A percentile compares a stretch with the other conserved stretches of the same genome.
phyloP scores from a whole-genome alignment of 2,797 vertebrate genomes.

The Chelidonichthys spinosus region DNA sequence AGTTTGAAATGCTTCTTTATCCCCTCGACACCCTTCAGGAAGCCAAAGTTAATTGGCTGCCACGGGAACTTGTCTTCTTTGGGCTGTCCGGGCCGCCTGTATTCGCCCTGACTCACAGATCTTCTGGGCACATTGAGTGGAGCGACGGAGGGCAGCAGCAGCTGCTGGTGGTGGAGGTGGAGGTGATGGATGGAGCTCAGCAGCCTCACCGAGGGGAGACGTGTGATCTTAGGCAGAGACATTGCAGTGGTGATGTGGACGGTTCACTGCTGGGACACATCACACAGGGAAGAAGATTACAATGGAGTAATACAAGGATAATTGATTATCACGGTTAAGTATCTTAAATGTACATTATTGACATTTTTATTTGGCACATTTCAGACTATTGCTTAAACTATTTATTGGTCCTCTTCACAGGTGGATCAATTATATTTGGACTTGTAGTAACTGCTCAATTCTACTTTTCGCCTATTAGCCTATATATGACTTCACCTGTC shows the following conservation, averaged over 20 bases:
- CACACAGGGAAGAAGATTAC: conserved; percentile 13
- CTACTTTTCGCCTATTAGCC: background rate
- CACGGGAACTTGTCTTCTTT: conserved; percentile 78
- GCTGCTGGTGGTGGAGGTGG: background rate
- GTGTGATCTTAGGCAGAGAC: conserved; percentile 58
- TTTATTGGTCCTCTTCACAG: background rate
- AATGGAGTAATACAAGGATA: background rate
- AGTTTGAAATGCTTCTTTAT: conserved; percentile 85
- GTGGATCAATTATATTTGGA: background rate
- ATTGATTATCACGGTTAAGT: background rate
- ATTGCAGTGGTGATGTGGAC: conserved; percentile 44
- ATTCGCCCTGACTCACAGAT: conserved; percentile 65
- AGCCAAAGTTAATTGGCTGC: conserved; percentile 81
- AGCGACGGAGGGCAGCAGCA: conserved; percentile 34
- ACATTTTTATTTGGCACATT: background rate
- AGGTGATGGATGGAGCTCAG: conserved; percentile 52
- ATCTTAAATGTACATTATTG: background rate
- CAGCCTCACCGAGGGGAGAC: conserved; percentile 48
- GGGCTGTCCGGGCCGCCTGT: conserved; percentile 86
- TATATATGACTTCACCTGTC: background rate
- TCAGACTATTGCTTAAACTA: background rate
- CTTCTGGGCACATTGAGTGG: conserved; percentile 53
- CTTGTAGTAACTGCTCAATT: background rate
- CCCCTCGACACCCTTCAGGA: conserved; percentile 85
- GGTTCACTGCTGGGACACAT: conserved; percentile 43